phyloP scores from a whole-genome alignment of 2,888 invertebrate species.

The Cepaea hortensis region DNA sequence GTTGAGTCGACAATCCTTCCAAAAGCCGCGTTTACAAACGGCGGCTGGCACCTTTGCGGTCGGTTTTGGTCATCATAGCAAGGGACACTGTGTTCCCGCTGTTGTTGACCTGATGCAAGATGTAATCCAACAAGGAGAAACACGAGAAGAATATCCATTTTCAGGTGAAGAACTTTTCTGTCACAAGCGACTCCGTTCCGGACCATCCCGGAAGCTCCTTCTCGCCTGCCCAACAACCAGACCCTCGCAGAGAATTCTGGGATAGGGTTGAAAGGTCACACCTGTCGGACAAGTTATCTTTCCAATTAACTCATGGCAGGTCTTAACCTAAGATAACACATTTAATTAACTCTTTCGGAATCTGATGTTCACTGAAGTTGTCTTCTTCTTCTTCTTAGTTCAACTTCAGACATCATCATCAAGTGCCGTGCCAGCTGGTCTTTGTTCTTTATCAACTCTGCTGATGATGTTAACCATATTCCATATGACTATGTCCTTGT shows the following conservation, averaged over 20 bases:
- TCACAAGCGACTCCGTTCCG: not conserved
- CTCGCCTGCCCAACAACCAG: not conserved
- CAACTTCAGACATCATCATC: no score
- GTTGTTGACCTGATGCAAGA: constrained; percentile 14
- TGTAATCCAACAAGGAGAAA: constrained; percentile 46
- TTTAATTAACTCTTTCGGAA: no score
- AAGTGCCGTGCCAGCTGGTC: no score
- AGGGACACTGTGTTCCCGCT: constrained; percentile 42
- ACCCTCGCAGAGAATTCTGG: constrained; percentile 5
- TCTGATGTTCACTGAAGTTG: no score
- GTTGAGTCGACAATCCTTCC: constrained; percentile 92
- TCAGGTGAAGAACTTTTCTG: no score
- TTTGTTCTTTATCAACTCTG: no score
- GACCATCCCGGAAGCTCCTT: not conserved
- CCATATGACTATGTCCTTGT: no score
- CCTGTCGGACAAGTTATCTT: not conserved
- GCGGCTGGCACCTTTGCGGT: constrained; percentile 92
- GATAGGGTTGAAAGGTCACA: constrained; percentile 10
- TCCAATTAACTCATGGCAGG: no score
- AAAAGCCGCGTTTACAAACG: constrained; percentile 97
- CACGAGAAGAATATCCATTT: constrained; percentile 30
- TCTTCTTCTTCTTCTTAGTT: no score
- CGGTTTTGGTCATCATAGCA: constrained; percentile 75
- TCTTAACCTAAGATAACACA: no score
- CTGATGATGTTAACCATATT: no score